A percentile compares a stretch with the other conserved stretches of the same genome.
phyloP scores from a whole-genome alignment of 2,113 vertebrate genomes.

The Pao palembangensis region DNA sequence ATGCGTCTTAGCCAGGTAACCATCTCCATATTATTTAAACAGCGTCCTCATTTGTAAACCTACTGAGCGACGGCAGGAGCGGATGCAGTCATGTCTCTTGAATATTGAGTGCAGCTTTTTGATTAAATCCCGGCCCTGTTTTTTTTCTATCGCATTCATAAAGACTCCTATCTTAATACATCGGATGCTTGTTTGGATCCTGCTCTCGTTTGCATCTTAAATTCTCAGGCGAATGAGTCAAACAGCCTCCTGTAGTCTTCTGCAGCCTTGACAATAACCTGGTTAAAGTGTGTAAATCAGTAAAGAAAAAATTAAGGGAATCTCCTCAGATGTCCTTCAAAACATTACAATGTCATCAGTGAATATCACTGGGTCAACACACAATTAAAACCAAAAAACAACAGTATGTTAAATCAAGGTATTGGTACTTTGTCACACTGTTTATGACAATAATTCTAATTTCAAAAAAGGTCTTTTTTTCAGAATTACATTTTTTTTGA shows the following conservation, averaged over 20 bases:
- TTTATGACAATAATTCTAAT: too few relatives aligned
- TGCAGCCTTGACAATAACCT: conserved; percentile 8
- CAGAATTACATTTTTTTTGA: too few relatives aligned
- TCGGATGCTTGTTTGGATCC: conserved; percentile 57
- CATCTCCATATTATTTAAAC: conserved; percentile 77
- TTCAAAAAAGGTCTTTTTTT: too few relatives aligned
- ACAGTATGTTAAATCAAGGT: too few relatives aligned
- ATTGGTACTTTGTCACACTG: too few relatives aligned
- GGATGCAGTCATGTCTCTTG: conserved; percentile 62
- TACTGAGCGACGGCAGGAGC: conserved; percentile 54
- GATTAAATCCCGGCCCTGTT: conserved; percentile 74
- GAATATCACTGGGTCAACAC: too few relatives aligned
- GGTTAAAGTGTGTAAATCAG: too few relatives aligned
- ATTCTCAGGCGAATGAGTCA: conserved; percentile 62
- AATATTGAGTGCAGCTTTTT: conserved; percentile 75
- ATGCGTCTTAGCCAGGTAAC: conserved; percentile 68
- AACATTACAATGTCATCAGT: not conserved
- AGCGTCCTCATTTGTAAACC: conserved; percentile 75
- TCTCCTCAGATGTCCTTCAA: not conserved
- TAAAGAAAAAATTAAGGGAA: not conserved
- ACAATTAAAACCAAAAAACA: too few relatives aligned
- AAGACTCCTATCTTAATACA: conserved; percentile 61
- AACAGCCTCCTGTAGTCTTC: conserved; percentile 26
- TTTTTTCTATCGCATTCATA: conserved; percentile 66
- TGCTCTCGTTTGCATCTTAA: conserved; percentile 39